Percentiles rank a stretch among this genome's conserved stretches.
Conservation (phyloP, 2,797 vertebrate species). For the Chiloscyllium punctatum region DNA sequence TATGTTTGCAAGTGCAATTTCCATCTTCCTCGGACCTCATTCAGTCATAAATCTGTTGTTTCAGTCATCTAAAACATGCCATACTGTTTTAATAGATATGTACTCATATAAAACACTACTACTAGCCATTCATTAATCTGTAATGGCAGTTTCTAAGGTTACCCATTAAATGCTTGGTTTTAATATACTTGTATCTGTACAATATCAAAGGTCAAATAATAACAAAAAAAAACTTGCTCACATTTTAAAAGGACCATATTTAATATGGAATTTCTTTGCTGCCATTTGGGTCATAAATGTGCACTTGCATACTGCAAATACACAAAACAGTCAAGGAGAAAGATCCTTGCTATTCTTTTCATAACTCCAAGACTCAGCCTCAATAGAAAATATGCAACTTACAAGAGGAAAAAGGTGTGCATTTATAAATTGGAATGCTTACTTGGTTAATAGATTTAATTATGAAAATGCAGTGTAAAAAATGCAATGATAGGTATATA, state of each 20-base stretch:
- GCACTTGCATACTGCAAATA: neutral
- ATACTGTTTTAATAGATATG: slow-evolving; percentile 42
- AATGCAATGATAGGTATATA: neutral
- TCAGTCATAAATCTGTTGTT: slow-evolving; percentile 54
- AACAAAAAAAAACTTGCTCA: neutral
- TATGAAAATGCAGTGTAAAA: neutral
- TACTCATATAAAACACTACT: slow-evolving; percentile 38
- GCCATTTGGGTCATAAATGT: neutral
- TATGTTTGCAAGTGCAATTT: slow-evolving; percentile 59
- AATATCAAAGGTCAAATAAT: slow-evolving; percentile 36
- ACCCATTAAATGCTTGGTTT: slow-evolving; percentile 28
- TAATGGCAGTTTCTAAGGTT: slow-evolving; percentile 38
- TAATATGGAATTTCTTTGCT: neutral
- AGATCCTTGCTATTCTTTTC: neutral
- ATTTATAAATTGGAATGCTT: neutral
- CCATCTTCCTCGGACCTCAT: slow-evolving; percentile 53
- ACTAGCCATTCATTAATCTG: slow-evolving; percentile 37
- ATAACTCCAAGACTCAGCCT: neutral
- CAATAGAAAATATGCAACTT: neutral
- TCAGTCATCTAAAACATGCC: slow-evolving; percentile 57
- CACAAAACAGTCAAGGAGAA: neutral
- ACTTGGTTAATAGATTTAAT: neutral
- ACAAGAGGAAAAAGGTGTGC: neutral
- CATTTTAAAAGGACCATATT: slow-evolving; percentile 1
- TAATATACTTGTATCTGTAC: slow-evolving; percentile 33